Evolutionary conservation across 1,140 invertebrate species (phyloP).

Genomic region (Zaprionus taronus): DNA sequence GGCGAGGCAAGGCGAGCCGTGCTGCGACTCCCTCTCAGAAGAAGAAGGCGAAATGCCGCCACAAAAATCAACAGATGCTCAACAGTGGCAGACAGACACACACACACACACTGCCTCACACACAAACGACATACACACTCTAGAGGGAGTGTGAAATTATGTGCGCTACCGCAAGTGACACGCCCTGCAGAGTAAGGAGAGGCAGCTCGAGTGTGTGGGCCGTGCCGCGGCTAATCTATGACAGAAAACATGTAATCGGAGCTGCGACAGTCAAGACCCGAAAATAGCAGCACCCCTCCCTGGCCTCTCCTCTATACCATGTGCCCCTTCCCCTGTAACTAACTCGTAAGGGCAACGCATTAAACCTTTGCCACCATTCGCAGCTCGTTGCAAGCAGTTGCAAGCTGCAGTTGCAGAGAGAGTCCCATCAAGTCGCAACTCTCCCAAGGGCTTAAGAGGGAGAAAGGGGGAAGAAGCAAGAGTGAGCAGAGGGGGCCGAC

Average conservation of each 20-base stretch:
- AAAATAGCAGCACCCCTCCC: constrained; percentile 54
- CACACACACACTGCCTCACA: constrained; percentile 1
- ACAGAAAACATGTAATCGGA: constrained; percentile 80
- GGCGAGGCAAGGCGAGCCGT: neutral
- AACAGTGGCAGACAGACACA: constrained; percentile 21
- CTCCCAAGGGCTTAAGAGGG: constrained; percentile 41
- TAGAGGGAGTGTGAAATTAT: constrained; percentile 72
- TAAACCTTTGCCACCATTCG: constrained; percentile 60
- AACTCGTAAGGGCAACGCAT: neutral
- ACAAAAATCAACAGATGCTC: constrained; percentile 73
- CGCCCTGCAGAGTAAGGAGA: constrained; percentile 18
- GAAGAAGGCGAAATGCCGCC: constrained; percentile 22
- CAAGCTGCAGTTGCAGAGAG: constrained; percentile 31
- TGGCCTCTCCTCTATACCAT: neutral
- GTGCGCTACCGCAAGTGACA: constrained; percentile 56
- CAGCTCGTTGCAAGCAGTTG: constrained; percentile 50
- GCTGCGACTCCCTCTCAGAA: neutral
- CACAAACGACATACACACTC: neutral
- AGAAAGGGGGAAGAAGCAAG: neutral
- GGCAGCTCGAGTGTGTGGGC: constrained; percentile 30
- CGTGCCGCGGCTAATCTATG: constrained; percentile 73
- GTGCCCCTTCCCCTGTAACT: neutral
- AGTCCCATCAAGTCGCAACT: neutral
- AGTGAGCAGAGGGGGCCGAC: neutral
- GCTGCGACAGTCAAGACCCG: constrained; percentile 20